phyloP scores from a whole-genome alignment of 2,797 vertebrate genomes.

The Sebastes kiyomatsui region DNA sequence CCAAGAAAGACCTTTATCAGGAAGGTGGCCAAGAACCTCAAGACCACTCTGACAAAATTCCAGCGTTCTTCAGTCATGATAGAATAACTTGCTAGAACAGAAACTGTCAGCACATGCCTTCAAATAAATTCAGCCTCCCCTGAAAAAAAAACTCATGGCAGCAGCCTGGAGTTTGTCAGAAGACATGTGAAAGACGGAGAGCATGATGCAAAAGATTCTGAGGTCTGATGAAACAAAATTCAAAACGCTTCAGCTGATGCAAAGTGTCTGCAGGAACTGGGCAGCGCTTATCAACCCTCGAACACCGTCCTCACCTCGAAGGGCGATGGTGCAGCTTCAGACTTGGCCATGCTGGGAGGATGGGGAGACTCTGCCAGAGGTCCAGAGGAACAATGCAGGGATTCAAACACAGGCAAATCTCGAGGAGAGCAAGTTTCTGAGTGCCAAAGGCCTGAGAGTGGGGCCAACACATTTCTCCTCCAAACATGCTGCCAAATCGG shows the following conservation, averaged over 20 bases:
- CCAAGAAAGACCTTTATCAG: conserved; percentile 20
- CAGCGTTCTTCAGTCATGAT: conserved; percentile 11
- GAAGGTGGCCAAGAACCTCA: conserved; percentile 8
- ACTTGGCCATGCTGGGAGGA: conserved; percentile 11
- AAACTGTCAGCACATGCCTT: conserved; percentile 3
- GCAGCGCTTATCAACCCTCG: conserved; percentile 22
- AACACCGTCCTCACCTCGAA: conserved; percentile 21
- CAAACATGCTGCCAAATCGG: conserved; percentile 49
- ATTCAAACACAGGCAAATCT: conserved; percentile 45
- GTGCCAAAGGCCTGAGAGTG: conserved; percentile 46
- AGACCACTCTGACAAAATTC: not conserved
- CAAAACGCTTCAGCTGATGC: not conserved
- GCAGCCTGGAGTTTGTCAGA: conserved; percentile 14
- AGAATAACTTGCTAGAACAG: conserved; percentile 11
- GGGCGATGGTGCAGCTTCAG: conserved; percentile 13
- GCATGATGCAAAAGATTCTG: conserved; percentile 5
- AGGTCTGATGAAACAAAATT: conserved; percentile 19
- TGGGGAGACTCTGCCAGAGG: conserved; percentile 42
- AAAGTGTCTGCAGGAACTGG: conserved; percentile 12
- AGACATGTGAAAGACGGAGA: not conserved
- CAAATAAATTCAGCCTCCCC: not conserved
- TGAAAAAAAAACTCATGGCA: not conserved
- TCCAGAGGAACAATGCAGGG: conserved; percentile 40
- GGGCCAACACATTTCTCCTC: conserved; percentile 48
- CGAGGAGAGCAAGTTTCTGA: conserved; percentile 37